Conservation (phyloP, 2,797 vertebrate species). For the Sebastes steindachneri region DNA sequence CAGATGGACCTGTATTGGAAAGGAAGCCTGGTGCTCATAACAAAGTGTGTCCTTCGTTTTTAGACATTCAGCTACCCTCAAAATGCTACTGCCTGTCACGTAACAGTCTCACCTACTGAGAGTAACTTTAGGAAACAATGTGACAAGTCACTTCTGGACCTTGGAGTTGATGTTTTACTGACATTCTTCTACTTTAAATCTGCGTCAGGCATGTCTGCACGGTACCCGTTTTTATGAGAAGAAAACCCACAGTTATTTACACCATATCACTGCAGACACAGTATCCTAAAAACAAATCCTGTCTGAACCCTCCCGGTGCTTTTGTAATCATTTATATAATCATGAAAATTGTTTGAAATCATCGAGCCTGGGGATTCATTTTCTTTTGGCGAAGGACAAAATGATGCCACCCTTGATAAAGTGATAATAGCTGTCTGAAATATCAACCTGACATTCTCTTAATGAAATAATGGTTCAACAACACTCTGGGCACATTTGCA, state of each 20-base stretch:
- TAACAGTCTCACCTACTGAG: constrained; percentile 27
- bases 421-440: constrained; percentile 27
- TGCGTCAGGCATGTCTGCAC: constrained; percentile 40
- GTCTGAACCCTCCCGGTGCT: constrained; percentile 9
- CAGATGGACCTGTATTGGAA: constrained; percentile 13
- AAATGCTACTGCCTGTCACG: constrained; percentile 23
- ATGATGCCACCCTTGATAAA: constrained; percentile 11
- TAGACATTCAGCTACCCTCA: constrained; percentile 51
- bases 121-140: constrained; percentile 19
- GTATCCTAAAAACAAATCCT: not conserved
- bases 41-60: constrained; percentile 25
- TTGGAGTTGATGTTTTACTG: constrained; percentile 2
- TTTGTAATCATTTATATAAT: constrained; percentile 12
- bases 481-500: constrained; percentile 15
- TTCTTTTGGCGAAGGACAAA: not conserved
- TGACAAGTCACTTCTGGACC: constrained; percentile 16
- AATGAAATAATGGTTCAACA: constrained; percentile 35
- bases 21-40: constrained; percentile 6
- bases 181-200: constrained; percentile 18
- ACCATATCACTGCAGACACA: constrained; percentile 53
- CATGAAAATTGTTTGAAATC: constrained; percentile 2
- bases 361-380: not conserved
- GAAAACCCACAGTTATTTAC: constrained; percentile 67
- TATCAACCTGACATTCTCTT: constrained; percentile 26
- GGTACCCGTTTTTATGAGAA: constrained; percentile 49